Conservation (phyloP, 2,113 vertebrate genomes). For the Cynopterus brachyotis region DNA sequence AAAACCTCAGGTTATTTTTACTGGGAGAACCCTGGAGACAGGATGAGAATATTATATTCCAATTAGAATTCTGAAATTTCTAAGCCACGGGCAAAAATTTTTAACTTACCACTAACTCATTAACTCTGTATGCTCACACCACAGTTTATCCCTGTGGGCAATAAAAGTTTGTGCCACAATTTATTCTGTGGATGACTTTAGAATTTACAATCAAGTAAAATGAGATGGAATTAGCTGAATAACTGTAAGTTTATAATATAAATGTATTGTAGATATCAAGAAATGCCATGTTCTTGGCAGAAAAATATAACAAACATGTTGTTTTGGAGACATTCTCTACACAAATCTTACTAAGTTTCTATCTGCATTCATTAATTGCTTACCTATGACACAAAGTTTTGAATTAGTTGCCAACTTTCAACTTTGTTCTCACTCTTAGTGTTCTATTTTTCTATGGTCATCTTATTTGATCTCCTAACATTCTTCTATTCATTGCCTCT, state of each 20-base stretch:
- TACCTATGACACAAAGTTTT: background rate
- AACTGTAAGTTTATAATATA: background rate
- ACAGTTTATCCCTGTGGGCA: background rate
- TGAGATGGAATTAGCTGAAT: background rate
- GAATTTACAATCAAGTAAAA: background rate
- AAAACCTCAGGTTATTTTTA: background rate
- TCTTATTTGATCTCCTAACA: background rate
- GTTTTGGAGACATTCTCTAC: background rate
- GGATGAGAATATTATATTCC: background rate
- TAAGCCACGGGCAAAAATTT: background rate
- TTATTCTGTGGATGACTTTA: background rate
- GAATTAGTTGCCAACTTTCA: background rate
- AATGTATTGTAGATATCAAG: background rate
- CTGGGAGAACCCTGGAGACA: background rate
- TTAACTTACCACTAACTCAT: background rate
- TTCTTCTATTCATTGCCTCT: background rate
- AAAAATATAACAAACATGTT: background rate
- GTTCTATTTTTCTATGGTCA: background rate
- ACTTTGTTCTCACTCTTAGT: background rate
- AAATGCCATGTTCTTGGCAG: background rate
- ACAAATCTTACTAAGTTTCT: background rate
- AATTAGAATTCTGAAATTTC: constrained; percentile 17
- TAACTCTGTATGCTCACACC: background rate
- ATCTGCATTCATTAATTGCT: background rate
- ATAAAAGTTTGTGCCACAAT: background rate